Evolutionary conservation across 2,888 invertebrate genomes (phyloP).

Genomic region (Anodontia alba): DNA sequence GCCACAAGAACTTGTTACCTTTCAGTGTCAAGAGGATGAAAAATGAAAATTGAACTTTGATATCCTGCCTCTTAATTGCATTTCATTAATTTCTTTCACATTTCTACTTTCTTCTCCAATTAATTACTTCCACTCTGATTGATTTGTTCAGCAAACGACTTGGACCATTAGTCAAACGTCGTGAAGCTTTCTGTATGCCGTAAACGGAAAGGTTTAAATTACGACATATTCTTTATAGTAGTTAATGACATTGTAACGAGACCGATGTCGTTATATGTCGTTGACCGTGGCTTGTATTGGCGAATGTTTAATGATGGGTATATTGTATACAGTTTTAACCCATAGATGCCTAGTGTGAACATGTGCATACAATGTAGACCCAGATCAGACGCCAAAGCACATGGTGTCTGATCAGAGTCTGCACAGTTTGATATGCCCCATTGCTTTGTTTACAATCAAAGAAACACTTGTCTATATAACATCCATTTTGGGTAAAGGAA

Average conservation of each 20-base stretch:
- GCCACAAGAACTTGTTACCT: not conserved
- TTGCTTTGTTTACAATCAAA: too few species aligned
- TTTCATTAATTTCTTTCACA: conserved; percentile 6
- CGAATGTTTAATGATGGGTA: too few species aligned
- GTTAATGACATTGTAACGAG: conserved; percentile 17
- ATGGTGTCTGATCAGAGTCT: too few species aligned
- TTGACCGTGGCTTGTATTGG: too few species aligned
- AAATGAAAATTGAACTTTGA: conserved; percentile 21
- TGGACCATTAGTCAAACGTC: conserved; percentile 41
- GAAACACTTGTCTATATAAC: too few species aligned
- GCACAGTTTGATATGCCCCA: too few species aligned
- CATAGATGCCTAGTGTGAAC: too few species aligned
- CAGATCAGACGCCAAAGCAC: too few species aligned
- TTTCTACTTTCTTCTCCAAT: conserved; percentile 37
- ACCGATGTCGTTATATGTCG: not conserved
- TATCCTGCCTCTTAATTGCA: not conserved
- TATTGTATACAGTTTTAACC: too few species aligned
- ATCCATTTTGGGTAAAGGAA: too few species aligned
- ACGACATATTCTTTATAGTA: not conserved
- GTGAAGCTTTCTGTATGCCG: conserved; percentile 24
- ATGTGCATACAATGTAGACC: too few species aligned
- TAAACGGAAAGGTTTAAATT: conserved; percentile 40
- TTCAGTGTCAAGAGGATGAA: conserved; percentile 19
- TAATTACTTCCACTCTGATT: conserved; percentile 42
- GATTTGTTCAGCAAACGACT: conserved; percentile 33